Percentiles rank a stretch among this genome's conserved stretches.
These are phyloP conservation scores for Prunella himalayana DNA, from an alignment of 2,113 vertebrate genomes.

Conservation along the genomic window DNA sequence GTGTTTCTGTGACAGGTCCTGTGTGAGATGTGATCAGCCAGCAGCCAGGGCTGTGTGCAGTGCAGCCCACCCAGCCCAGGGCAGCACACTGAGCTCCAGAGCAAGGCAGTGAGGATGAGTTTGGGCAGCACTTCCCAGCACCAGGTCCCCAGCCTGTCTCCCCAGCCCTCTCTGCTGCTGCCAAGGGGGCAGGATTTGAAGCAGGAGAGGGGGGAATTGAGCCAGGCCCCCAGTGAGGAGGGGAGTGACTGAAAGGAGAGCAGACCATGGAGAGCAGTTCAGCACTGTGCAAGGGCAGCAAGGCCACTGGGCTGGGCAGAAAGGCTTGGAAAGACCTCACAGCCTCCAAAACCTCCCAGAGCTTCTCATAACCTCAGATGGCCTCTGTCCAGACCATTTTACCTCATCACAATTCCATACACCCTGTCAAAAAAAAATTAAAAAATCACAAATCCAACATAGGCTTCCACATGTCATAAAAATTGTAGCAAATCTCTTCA, in stretches of 20 bases:
- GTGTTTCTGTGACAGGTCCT: not conserved
- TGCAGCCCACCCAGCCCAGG: rapidly evolving
- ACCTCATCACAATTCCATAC: not conserved
- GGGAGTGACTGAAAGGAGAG: not conserved
- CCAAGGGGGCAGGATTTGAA: not conserved
- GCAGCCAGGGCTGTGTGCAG: not conserved
- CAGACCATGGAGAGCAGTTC: not conserved
- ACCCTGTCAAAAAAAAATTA: not conserved
- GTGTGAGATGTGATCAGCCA: rapidly evolving
- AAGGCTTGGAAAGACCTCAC: not conserved
- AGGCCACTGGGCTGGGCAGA: not conserved
- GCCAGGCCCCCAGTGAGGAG: not conserved
- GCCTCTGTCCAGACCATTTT: not conserved
- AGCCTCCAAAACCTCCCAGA: not conserved
- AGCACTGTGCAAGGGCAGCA: not conserved
- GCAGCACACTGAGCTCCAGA: not conserved
- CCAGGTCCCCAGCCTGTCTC: not conserved
- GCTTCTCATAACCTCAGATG: not conserved
- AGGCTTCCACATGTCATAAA: not conserved
- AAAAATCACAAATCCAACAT: not conserved
- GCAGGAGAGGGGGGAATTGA: not conserved
- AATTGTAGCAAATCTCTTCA: not conserved
- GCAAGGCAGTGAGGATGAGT: not conserved
- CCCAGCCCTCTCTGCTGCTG: not conserved
- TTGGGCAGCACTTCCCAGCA: rapidly evolving